phyloP scores from a whole-genome alignment of 2,797 vertebrate genomes.

The Cyclura pinguis region DNA sequence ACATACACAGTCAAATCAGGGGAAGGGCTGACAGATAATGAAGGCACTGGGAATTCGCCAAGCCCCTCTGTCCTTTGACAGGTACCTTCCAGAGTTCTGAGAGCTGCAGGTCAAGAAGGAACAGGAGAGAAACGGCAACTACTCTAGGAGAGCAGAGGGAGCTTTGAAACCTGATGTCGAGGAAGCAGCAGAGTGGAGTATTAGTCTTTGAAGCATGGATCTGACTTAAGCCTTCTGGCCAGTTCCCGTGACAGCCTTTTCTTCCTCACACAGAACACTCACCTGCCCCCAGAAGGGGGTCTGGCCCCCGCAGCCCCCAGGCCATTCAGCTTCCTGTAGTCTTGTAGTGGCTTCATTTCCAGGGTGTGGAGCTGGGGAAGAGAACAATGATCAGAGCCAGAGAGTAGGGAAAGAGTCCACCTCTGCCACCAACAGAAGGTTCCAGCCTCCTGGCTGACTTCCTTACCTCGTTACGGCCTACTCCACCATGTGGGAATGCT shows the following conservation, averaged over 20 bases:
- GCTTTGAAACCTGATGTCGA: not conserved
- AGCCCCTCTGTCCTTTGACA: not conserved
- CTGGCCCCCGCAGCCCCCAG: slow-evolving; percentile 68
- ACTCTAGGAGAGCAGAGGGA: not conserved
- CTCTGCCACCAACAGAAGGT: not conserved
- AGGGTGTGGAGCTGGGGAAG: slow-evolving; percentile 66
- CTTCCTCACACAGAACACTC: not conserved
- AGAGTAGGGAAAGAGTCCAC: fast-evolving
- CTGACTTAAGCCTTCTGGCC: not conserved
- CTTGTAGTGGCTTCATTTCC: slow-evolving; percentile 76
- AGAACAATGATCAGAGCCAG: fast-evolving
- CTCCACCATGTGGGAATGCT: slow-evolving; percentile 64
- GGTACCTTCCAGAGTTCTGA: not conserved
- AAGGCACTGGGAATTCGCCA: not conserved
- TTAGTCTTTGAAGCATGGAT: not conserved
- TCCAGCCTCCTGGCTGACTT: not conserved
- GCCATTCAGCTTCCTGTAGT: slow-evolving; percentile 70
- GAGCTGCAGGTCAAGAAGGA: not conserved
- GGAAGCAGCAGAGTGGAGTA: not conserved
- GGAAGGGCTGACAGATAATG: no score
- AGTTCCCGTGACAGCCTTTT: not conserved
- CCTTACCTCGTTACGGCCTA: slow-evolving; percentile 72
- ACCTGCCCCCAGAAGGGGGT: slow-evolving; percentile 67
- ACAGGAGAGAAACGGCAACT: not conserved
- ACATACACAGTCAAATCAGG: no score